phyloP scores from a whole-genome alignment of 1,140 invertebrate species.

The Coenobita brevimanus region DNA sequence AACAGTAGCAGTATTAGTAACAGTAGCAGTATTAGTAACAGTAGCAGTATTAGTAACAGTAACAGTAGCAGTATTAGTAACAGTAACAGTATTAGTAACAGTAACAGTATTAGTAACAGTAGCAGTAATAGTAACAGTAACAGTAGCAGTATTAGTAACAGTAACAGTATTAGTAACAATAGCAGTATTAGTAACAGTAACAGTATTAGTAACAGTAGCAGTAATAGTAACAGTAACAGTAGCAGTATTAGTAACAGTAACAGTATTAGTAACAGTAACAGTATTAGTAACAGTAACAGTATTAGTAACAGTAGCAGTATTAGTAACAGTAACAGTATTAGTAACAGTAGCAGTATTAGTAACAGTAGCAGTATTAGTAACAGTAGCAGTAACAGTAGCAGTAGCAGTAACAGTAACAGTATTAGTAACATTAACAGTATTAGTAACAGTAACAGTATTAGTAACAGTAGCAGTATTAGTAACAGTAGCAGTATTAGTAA shows the following conservation, averaged over 20 bases:
- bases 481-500: too few relatives aligned
- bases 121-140: neutral
- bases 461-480: too few relatives aligned
- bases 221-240: neutral
- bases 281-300: neutral
- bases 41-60: neutral
- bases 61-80: neutral
- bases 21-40: neutral
- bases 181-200: too few relatives aligned
- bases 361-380: too few relatives aligned
- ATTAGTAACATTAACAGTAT: too few relatives aligned
- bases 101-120: neutral
- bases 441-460: too few relatives aligned
- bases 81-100: neutral
- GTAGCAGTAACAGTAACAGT: too few relatives aligned
- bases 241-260: too few relatives aligned
- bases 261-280: neutral
- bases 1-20: neutral
- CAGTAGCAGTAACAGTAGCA: too few relatives aligned
- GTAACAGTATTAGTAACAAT: too few relatives aligned
- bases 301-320: neutral
- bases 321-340: too few relatives aligned
- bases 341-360: too few relatives aligned
- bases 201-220: neutral
- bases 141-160: neutral